Base-by-base conservation (phyloP, 2,888 invertebrate species). In the Drosophila longiperda region DNA sequence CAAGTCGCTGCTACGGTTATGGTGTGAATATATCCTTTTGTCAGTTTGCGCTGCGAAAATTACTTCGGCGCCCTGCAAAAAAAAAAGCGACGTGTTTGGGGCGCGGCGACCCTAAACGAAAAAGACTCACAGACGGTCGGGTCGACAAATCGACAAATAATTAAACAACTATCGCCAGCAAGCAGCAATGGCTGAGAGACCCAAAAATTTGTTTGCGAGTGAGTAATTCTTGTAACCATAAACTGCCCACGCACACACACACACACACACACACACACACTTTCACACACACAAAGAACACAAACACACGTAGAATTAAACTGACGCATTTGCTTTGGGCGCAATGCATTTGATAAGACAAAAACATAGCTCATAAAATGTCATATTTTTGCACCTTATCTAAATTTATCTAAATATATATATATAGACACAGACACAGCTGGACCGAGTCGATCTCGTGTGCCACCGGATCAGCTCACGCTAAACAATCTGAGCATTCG, bases 151-250 rank as follows among this genome's bases (percentile, higher is more conserved):
- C 42, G 55, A 61, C 58, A 71, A 71, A 49, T 61, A 50, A 80
- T 75, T 17, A 23, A 40, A 75, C 33, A 42, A 61, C 48, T 42
- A 66, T 63, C 54, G 48, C 33, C 45, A 65, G 52, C 59, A 61
- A 42, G 17, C 42, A 72, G 61, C 62, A 80, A 92, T 93, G 92
- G 92, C 92, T 70, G 93, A 93, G 86, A 92, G 93, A 80, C 93
- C 93, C 66, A 93, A 91, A 76, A 92, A 91, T 90, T 90, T 93
- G 66, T 91, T 92, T 78, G 86, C 90, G 67, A 91, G 92, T 92
- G 82, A 90, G 87, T 85, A 85, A 74, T 73, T 57, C 57, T 74
- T 40, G 32, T 57, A 57, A 15, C 62, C 48, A 48, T 49, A 60
- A 61, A 53, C 75, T 72, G 70, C 73, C 74, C 73, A 88, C 89